Evolutionary conservation across 2,888 invertebrate genomes (phyloP).

Genomic region (Gisinianus flammeolus): DNA sequence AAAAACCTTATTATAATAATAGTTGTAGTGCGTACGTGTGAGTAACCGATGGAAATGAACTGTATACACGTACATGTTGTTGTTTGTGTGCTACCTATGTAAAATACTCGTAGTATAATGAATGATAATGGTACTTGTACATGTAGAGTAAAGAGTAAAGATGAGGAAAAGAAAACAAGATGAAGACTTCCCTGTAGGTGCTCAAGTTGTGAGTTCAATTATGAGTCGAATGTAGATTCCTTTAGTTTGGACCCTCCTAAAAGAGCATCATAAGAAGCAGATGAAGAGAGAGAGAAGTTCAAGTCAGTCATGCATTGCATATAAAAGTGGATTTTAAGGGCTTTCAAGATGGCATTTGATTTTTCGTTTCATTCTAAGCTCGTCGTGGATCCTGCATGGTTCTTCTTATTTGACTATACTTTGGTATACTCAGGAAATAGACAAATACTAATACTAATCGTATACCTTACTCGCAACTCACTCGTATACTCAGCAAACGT

Average conservation of each 20-base stretch:
- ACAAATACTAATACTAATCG: not conserved
- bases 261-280: not conserved
- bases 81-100: not conserved
- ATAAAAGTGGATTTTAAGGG: slow-evolving; percentile 31
- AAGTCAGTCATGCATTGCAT: slow-evolving; percentile 30
- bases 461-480: not conserved
- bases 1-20: not conserved
- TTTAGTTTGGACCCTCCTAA: not conserved
- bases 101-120: not conserved
- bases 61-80: not conserved
- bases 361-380: slow-evolving; percentile 19
- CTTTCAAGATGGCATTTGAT: slow-evolving; percentile 26
- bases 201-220: slow-evolving; percentile 34
- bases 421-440: not conserved
- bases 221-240: slow-evolving; percentile 30
- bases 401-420: not conserved
- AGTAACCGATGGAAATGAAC: not conserved
- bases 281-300: slow-evolving; percentile 9
- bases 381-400: not conserved
- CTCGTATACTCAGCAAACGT: too few species aligned
- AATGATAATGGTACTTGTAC: not conserved
- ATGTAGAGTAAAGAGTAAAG: not conserved
- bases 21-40: not conserved
- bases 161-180: slow-evolving; percentile 16
- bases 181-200: slow-evolving; percentile 22